Conservation (phyloP, 2,113 vertebrate genomes). For the Leptobrachium ailaonicum region DNA sequence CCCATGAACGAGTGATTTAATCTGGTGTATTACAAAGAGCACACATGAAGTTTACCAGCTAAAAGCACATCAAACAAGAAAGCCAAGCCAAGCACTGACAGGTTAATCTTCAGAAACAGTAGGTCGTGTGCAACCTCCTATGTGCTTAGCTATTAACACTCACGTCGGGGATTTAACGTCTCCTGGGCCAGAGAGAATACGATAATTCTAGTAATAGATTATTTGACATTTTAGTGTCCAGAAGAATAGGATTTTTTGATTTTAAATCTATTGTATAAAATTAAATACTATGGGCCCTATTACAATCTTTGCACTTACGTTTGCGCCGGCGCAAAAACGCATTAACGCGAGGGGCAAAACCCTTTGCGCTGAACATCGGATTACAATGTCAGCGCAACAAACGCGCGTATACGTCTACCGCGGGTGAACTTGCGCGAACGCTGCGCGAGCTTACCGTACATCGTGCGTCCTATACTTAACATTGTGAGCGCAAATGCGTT, state of each 20-base stretch:
- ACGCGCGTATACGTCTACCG: too few species aligned
- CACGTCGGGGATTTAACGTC: slow-evolving; percentile 4
- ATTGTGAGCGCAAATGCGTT: too few species aligned
- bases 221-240: neutral
- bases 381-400: too few species aligned
- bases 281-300: too few species aligned
- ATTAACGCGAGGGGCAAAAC: too few species aligned
- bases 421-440: too few species aligned
- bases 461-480: too few species aligned
- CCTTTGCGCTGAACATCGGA: too few species aligned
- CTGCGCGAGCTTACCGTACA: too few species aligned
- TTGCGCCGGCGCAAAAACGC: too few species aligned
- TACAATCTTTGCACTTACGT: too few species aligned
- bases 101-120: slow-evolving; percentile 38
- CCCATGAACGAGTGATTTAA: slow-evolving; percentile 31
- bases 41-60: slow-evolving; percentile 34
- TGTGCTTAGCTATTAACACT: slow-evolving; percentile 13
- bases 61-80: slow-evolving; percentile 37
- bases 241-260: neutral
- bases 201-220: neutral
- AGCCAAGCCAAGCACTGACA: slow-evolving; percentile 41
- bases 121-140: slow-evolving; percentile 22
- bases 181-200: neutral
- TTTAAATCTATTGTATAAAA: neutral
- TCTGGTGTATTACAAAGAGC: slow-evolving; percentile 32